Conservation (phyloP, 2,113 vertebrate species). For the Eleginops maclovinus region DNA sequence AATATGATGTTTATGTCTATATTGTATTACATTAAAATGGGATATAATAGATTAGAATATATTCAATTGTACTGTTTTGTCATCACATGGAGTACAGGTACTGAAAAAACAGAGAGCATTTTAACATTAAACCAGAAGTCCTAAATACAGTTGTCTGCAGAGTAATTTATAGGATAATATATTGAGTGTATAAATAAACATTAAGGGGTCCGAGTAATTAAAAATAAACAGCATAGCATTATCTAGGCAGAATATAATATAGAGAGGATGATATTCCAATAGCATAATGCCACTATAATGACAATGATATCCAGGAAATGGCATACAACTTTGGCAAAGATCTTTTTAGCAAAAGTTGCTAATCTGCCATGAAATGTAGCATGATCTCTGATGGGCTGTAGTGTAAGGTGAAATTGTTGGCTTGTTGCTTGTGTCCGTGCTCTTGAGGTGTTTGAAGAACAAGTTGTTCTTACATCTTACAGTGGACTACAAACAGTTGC, state of each 20-base stretch:
- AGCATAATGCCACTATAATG: background rate
- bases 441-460: background rate
- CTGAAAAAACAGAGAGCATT: no score
- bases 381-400: background rate
- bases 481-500: background rate
- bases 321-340: background rate
- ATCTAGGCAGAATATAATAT: no score
- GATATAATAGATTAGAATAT: background rate
- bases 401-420: background rate
- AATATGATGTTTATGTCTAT: no score
- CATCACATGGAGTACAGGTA: no score
- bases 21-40: no score
- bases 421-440: background rate
- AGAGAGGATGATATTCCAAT: background rate
- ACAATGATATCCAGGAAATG: background rate
- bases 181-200: no score
- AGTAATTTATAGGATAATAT: no score
- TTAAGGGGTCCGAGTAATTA: no score
- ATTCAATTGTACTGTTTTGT: background rate
- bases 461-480: constrained; percentile 14
- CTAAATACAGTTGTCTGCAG: no score
- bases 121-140: no score
- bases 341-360: background rate
- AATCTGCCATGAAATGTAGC: constrained; percentile 10
- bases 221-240: no score